Conservation (phyloP, 2,888 invertebrate species). For the Eupithecia subumbrata region DNA sequence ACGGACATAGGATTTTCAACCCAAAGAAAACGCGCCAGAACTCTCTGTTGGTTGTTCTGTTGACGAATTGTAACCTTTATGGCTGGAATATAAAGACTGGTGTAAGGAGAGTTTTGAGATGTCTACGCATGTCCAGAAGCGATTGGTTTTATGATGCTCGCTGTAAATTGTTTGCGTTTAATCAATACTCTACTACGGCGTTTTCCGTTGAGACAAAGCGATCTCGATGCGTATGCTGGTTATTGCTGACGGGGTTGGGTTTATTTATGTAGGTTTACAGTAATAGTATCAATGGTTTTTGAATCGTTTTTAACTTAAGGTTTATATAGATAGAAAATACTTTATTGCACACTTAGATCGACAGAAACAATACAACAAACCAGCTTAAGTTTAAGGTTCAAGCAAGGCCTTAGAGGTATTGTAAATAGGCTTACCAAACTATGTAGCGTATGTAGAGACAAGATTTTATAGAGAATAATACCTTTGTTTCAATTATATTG, state of each 20-base stretch:
- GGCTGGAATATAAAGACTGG: constrained; percentile 60
- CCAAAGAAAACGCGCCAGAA: constrained; percentile 68
- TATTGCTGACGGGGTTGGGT: not conserved
- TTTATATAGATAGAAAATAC: not conserved
- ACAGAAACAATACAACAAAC: no score
- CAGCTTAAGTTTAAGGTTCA: not conserved
- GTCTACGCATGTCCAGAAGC: constrained; percentile 78
- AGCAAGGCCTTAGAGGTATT: not conserved
- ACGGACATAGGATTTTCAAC: constrained; percentile 68
- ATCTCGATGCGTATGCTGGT: constrained; percentile 12
- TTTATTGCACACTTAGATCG: no score
- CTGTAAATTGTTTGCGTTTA: constrained; percentile 47
- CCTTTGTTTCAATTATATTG: not conserved
- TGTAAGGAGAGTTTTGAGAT: constrained; percentile 60
- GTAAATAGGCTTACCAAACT: not conserved
- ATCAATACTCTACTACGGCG: constrained; percentile 38
- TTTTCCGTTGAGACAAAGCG: constrained; percentile 25
- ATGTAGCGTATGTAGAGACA: not conserved
- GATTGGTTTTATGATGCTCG: constrained; percentile 63
- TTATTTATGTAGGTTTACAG: not conserved
- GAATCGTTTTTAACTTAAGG: not conserved
- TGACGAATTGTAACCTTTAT: constrained; percentile 76
- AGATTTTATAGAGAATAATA: not conserved
- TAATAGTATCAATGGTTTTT: not conserved
- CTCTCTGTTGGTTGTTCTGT: constrained; percentile 62